These are phyloP conservation scores for Puffinus mauretanicus DNA, from an alignment of 2,113 vertebrate species.

Conservation along the genomic window DNA sequence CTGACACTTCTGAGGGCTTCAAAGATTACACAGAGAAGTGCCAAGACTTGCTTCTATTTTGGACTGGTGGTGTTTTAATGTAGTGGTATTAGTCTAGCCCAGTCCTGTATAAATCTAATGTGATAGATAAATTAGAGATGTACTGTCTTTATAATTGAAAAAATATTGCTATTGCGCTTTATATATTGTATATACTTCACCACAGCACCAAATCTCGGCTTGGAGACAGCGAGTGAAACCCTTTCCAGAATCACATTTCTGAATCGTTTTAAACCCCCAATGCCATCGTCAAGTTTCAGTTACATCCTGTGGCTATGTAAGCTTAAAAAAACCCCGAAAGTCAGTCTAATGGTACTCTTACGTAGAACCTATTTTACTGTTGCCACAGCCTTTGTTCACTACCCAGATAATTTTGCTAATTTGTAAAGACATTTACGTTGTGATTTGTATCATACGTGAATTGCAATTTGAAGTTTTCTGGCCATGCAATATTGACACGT, in stretches of 20 bases:
- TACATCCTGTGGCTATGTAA: not conserved
- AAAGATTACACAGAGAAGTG: not conserved
- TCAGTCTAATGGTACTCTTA: not conserved
- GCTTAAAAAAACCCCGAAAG: not conserved
- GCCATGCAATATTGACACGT: accelerated
- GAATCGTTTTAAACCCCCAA: accelerated
- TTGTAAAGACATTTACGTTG: not conserved
- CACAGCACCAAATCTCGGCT: accelerated
- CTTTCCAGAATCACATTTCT: not conserved
- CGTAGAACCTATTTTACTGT: not conserved
- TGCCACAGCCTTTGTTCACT: not conserved
- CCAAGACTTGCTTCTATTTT: not conserved
- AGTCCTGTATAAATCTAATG: not conserved
- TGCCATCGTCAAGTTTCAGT: not conserved
- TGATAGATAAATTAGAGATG: not conserved
- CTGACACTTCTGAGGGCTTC: not conserved
- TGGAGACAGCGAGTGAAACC: not conserved
- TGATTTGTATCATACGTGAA: not conserved
- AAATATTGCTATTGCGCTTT: not conserved
- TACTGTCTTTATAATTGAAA: not conserved
- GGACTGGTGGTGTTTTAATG: not conserved
- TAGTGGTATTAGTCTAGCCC: not conserved
- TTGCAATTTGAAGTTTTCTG: not conserved
- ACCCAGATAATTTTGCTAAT: not conserved
- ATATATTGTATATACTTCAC: not conserved